Evolutionary conservation across 2,797 vertebrate genomes (phyloP).

Genomic region (Tokudaia muenninki): DNA sequence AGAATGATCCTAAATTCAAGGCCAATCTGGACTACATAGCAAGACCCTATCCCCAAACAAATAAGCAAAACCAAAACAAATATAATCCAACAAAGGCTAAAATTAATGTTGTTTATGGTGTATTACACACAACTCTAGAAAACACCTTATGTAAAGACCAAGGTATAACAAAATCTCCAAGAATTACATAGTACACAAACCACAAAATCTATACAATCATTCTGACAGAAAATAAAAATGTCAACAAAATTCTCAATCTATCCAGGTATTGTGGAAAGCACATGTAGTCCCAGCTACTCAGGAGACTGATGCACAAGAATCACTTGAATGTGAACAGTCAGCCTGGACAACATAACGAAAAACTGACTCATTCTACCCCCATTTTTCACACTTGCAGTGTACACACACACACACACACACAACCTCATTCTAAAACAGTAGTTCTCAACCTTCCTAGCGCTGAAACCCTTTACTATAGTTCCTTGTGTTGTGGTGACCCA

Average conservation of each 20-base stretch:
- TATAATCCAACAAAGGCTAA: not conserved
- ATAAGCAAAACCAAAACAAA: not conserved
- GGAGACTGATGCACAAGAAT: not conserved
- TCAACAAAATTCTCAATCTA: not conserved
- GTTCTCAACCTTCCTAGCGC: not conserved
- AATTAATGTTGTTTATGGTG: constrained; percentile 25
- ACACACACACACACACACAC: not conserved
- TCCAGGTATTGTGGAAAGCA: not conserved
- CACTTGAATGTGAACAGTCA: not conserved
- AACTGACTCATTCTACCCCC: not conserved
- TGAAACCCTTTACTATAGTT: not conserved
- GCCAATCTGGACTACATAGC: not conserved
- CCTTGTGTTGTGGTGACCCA: not conserved
- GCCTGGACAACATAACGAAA: not conserved
- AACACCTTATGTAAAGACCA: not conserved
- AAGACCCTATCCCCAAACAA: not conserved
- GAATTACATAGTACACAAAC: constrained; percentile 25
- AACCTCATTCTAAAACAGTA: not conserved
- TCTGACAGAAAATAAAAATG: constrained; percentile 46
- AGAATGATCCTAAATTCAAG: not conserved
- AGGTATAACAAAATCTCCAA: not conserved
- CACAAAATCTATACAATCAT: not conserved
- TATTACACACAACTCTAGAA: not conserved
- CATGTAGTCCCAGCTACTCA: not conserved
- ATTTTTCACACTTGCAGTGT: not conserved